These are phyloP conservation scores for Pogonophryne albipinna DNA, from an alignment of 2,797 vertebrate species.

Conservation along the genomic window DNA sequence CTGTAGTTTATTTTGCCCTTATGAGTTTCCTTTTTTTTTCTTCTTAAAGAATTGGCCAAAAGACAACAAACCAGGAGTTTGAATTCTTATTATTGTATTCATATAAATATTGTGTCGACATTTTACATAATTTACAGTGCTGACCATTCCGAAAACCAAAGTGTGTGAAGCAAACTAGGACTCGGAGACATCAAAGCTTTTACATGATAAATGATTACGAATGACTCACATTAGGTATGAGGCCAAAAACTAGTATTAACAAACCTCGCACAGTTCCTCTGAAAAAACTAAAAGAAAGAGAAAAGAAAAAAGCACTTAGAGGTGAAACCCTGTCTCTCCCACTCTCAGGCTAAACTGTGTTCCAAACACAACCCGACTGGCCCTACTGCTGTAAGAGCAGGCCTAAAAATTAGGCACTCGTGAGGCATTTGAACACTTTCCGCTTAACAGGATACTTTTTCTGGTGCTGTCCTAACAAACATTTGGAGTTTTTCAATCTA, in stretches of 20 bases:
- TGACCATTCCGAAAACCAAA: conserved; percentile 89
- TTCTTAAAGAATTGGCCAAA: conserved; percentile 85
- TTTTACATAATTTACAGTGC: conserved; percentile 77
- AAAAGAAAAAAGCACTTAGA: conserved; percentile 81
- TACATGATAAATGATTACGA: conserved; percentile 55
- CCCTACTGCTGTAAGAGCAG: conserved; percentile 35
- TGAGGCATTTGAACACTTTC: conserved; percentile 70
- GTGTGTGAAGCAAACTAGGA: conserved; percentile 80
- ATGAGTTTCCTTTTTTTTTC: conserved; percentile 50
- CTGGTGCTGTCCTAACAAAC: conserved; percentile 38
- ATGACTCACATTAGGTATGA: conserved; percentile 66
- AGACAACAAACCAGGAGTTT: conserved; percentile 81
- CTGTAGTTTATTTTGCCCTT: conserved; percentile 79
- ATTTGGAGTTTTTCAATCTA: conserved; percentile 32
- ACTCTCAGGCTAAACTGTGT: conserved; percentile 81
- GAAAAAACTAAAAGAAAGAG: conserved; percentile 60
- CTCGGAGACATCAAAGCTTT: conserved; percentile 74
- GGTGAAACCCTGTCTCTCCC: conserved; percentile 67
- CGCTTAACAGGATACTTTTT: conserved; percentile 48
- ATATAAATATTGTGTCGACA: conserved; percentile 69
- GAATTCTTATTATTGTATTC: conserved; percentile 70
- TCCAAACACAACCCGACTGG: conserved; percentile 72
- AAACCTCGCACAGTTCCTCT: conserved; percentile 78
- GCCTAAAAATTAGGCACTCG: conserved; percentile 57
- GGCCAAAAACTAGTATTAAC: conserved; percentile 82